phyloP scores from a whole-genome alignment of 2,113 vertebrate genomes.

The Pollachius pollachius region DNA sequence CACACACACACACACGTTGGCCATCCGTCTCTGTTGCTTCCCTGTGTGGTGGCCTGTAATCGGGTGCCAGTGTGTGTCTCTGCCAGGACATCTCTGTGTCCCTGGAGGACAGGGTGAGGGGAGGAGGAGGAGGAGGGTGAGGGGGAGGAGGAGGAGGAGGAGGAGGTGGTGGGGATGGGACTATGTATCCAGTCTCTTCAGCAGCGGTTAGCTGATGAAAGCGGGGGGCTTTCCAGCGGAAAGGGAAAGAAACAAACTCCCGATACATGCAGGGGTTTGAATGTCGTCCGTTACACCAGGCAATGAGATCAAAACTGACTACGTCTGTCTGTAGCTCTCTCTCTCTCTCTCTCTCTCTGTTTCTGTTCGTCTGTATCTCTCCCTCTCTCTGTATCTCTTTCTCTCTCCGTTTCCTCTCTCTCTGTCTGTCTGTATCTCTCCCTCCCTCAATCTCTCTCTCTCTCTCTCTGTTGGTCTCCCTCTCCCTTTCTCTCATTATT shows the following conservation, averaged over 20 bases:
- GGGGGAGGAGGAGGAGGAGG: too few species aligned
- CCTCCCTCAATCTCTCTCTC: not conserved
- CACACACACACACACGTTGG: not conserved
- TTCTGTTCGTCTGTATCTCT: not conserved
- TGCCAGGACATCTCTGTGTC: conserved; percentile 24
- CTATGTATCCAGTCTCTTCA: conserved; percentile 24
- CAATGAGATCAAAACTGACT: conserved; percentile 23
- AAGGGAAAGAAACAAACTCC: not conserved
- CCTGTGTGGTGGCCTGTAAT: conserved; percentile 21
- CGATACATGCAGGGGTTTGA: conserved; percentile 59
- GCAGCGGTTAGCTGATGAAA: conserved; percentile 55
- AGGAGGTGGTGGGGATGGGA: conserved; percentile 15
- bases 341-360: too few species aligned
- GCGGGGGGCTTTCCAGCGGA: conserved; percentile 57
- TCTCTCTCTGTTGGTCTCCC: conserved; percentile 2
- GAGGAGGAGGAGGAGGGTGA: not conserved
- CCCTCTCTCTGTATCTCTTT: not conserved
- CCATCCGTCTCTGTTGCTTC: not conserved
- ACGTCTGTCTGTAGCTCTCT: not conserved
- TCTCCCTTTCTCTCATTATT: not conserved
- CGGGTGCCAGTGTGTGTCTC: conserved; percentile 18
- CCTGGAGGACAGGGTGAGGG: conserved; percentile 3
- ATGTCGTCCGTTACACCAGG: conserved; percentile 34
- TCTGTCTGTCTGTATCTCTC: too few species aligned
- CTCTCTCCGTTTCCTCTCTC: not conserved